A percentile compares a stretch with the other conserved stretches of the same genome.
Conservation (phyloP, 2,888 invertebrate genomes). For the Venustoraphidia nigricollis region DNA sequence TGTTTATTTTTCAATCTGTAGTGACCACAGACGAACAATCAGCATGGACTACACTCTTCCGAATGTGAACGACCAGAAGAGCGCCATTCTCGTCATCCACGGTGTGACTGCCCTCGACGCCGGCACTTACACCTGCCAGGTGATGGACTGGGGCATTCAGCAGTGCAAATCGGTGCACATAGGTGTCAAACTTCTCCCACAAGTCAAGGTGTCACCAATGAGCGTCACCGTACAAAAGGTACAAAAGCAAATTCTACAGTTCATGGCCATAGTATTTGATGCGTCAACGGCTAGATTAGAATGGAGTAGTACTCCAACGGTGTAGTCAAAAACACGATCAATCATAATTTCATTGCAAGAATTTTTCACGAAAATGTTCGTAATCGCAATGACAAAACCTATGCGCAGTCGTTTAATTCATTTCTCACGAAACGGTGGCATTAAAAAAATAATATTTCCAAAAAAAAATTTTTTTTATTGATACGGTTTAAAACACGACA, state of each 20-base stretch:
- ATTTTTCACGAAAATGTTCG: no score
- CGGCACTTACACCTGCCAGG: slow-evolving; percentile 69
- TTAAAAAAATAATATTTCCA: no score
- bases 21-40: slow-evolving; percentile 35
- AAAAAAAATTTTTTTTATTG: no score
- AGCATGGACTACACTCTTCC: slow-evolving; percentile 41
- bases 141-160: slow-evolving; percentile 50
- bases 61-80: slow-evolving; percentile 39
- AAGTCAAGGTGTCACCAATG: slow-evolving; percentile 51
- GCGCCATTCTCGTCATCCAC: slow-evolving; percentile 56
- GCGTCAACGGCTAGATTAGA: background rate
- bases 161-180: slow-evolving; percentile 49
- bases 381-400: no score
- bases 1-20: no score
- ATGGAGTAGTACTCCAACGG: no score
- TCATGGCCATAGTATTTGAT: background rate
- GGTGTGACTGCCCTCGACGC: slow-evolving; percentile 53
- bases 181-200: slow-evolving; percentile 44
- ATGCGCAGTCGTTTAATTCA: no score
- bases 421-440: no score
- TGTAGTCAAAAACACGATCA: no score
- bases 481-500: no score
- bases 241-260: no score
- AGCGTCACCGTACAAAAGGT: slow-evolving; percentile 57
- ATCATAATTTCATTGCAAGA: no score